phyloP scores from a whole-genome alignment of 2,888 invertebrate species.

The Drosophila trichaetosa region DNA sequence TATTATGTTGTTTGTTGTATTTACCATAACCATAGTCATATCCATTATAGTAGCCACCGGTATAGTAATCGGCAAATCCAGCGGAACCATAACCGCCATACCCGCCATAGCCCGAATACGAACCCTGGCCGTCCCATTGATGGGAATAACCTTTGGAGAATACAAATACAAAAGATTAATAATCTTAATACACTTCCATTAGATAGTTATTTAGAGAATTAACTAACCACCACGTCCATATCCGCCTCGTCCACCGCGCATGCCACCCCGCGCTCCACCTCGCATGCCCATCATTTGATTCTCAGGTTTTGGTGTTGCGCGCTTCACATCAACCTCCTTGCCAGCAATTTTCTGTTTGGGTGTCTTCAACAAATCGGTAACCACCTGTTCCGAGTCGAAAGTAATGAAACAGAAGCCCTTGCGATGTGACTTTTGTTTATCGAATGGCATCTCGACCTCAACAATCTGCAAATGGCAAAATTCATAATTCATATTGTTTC shows the following conservation, averaged over 20 bases:
- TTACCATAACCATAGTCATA: slow-evolving; percentile 88
- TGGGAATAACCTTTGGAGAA: slow-evolving; percentile 80
- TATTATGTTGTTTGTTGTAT: slow-evolving; percentile 84
- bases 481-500: not conserved
- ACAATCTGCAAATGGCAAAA: slow-evolving; percentile 89
- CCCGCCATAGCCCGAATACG: slow-evolving; percentile 90
- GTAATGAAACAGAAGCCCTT: slow-evolving; percentile 99
- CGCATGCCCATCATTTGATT: slow-evolving; percentile 88
- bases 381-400: slow-evolving; percentile 97
- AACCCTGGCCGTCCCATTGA: slow-evolving; percentile 86
- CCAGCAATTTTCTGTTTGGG: slow-evolving; percentile 97
- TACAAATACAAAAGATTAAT: slow-evolving; percentile 18
- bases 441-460: slow-evolving; percentile 98
- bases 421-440: slow-evolving; percentile 98
- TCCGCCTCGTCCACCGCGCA: slow-evolving; percentile 89
- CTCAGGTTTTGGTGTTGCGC: slow-evolving; percentile 96
- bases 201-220: not conserved
- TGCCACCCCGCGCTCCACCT: slow-evolving; percentile 88
- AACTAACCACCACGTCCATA: slow-evolving; percentile 82
- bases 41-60: slow-evolving; percentile 87
- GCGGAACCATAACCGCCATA: slow-evolving; percentile 88
- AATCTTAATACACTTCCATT: not conserved
- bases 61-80: slow-evolving; percentile 91
- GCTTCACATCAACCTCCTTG: slow-evolving; percentile 98
- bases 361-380: slow-evolving; percentile 95